A percentile compares a stretch with the other conserved stretches of the same genome.
Evolutionary conservation across 2,797 vertebrate genomes (phyloP).

Genomic region (Hephaestus fuliginosus): DNA sequence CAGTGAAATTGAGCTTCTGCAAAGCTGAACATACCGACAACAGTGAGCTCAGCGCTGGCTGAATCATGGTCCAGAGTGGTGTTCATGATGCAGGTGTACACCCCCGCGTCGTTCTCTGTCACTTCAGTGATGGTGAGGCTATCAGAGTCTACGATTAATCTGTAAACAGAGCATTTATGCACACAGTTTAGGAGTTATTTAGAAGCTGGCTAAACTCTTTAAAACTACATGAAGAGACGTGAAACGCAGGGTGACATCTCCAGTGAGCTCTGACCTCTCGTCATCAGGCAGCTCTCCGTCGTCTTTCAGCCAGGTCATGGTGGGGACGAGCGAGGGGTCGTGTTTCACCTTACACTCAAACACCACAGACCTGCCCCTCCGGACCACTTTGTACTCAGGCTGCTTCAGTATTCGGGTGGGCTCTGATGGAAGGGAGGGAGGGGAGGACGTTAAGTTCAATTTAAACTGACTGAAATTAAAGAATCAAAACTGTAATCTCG

Average conservation of each 20-base stretch:
- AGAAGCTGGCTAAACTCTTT: not conserved
- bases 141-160: constrained; percentile 89
- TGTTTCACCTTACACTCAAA: constrained; percentile 97
- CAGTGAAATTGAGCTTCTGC: constrained; percentile 1
- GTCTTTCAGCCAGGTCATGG: constrained; percentile 93
- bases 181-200: constrained; percentile 2
- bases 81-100: constrained; percentile 94
- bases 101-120: constrained; percentile 91
- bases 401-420: constrained; percentile 95
- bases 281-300: constrained; percentile 90
- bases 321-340: constrained; percentile 89
- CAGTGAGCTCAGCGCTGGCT: constrained; percentile 93
- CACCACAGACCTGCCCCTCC: constrained; percentile 88
- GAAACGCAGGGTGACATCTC: not conserved
- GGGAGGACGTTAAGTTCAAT: not conserved
- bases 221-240: not conserved
- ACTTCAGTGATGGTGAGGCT: constrained; percentile 92
- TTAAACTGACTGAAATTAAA: not conserved
- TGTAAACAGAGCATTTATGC: constrained; percentile 65
- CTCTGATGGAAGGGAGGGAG: constrained; percentile 82
- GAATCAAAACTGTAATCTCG: not conserved
- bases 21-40: constrained; percentile 90
- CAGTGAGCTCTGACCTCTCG: constrained; percentile 87
- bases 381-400: constrained; percentile 91
- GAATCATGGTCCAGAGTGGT: constrained; percentile 95